These are phyloP conservation scores for Amiota mariae DNA, from an alignment of 2,888 invertebrate genomes.

Conservation along the genomic window DNA sequence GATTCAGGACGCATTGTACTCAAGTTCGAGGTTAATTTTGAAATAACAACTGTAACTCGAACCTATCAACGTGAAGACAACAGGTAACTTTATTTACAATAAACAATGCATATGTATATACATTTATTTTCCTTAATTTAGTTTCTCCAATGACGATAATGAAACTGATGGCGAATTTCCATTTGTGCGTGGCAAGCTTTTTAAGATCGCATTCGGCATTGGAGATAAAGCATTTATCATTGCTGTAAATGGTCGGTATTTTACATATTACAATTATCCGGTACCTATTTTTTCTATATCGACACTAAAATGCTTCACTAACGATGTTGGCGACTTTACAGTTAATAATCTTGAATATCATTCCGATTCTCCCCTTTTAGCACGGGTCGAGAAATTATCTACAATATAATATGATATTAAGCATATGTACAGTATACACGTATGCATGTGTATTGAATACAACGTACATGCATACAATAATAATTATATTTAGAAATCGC, in stretches of 20 bases:
- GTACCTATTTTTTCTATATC: slow-evolving; percentile 69
- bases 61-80: slow-evolving; percentile 69
- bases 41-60: slow-evolving; percentile 67
- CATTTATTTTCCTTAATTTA: slow-evolving; percentile 37
- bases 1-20: slow-evolving; percentile 70
- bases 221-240: slow-evolving; percentile 71
- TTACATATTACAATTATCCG: slow-evolving; percentile 72
- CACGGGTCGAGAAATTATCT: slow-evolving; percentile 70
- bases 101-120: not conserved
- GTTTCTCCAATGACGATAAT: slow-evolving; percentile 69
- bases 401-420: slow-evolving; percentile 53
- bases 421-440: not conserved
- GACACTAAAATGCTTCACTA: slow-evolving; percentile 70
- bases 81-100: slow-evolving; percentile 52
- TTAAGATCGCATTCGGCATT: slow-evolving; percentile 72
- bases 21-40: slow-evolving; percentile 70
- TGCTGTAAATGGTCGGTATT: slow-evolving; percentile 72
- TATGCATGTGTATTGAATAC: not conserved
- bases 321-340: slow-evolving; percentile 68
- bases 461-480: not conserved
- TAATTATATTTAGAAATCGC: not conserved
- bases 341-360: slow-evolving; percentile 71
- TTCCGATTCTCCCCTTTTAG: slow-evolving; percentile 69
- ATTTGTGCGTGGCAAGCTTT: slow-evolving; percentile 71
- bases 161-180: slow-evolving; percentile 73